These are phyloP conservation scores for Scolopax bukidnonensis DNA, from an alignment of 2,797 vertebrate genomes.

Conservation along the genomic window DNA sequence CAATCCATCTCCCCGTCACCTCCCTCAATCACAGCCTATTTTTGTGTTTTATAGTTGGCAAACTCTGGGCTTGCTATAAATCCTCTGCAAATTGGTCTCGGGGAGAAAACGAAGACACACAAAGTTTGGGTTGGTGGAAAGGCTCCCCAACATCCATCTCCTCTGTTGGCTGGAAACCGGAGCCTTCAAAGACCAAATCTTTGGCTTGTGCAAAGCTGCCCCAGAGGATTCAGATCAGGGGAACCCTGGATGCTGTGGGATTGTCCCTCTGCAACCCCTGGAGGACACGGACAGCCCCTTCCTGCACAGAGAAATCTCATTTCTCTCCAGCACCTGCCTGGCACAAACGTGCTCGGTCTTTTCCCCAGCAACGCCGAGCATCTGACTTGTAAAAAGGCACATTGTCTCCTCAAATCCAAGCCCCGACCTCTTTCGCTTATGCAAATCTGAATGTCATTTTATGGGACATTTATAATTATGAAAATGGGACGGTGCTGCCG, in stretches of 20 bases:
- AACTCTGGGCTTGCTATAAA: conserved; percentile 9
- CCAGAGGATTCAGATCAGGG: rapidly evolving
- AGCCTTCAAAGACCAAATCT: not conserved
- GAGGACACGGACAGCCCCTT: not conserved
- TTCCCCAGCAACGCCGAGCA: not conserved
- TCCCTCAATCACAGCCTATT: conserved; percentile 11
- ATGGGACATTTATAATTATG: conserved; percentile 76
- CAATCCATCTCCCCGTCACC: not conserved
- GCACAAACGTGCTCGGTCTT: not conserved
- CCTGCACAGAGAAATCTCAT: not conserved
- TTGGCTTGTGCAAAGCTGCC: not conserved
- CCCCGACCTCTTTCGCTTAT: conserved; percentile 25
- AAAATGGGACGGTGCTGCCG: conserved; percentile 66
- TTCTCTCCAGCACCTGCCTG: not conserved
- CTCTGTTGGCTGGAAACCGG: not conserved
- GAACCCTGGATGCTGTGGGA: not conserved
- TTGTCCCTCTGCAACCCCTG: not conserved
- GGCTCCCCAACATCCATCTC: not conserved
- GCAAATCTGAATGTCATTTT: conserved; percentile 77
- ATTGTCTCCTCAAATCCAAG: conserved; percentile 37
- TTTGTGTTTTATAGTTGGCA: conserved; percentile 32
- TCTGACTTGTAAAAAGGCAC: conserved; percentile 5
- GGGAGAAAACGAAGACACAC: not conserved
- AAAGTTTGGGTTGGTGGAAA: conserved; percentile 3
- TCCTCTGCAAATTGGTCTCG: not conserved